Conservation (phyloP, 1,140 invertebrate genomes). For the Trypoxylus dichotomus region DNA sequence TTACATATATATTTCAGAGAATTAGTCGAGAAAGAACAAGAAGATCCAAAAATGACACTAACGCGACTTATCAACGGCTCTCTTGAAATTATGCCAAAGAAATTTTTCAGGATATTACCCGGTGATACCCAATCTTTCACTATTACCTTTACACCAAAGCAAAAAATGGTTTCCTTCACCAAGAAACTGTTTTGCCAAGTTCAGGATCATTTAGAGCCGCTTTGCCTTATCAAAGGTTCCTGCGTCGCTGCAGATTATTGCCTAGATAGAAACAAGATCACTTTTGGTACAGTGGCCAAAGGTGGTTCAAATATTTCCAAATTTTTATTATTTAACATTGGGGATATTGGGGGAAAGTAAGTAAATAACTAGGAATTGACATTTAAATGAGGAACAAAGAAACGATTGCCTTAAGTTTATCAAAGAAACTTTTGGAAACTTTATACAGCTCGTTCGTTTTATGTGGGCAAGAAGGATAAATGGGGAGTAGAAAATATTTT, state of each 20-base stretch:
- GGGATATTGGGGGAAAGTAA: conserved; percentile 54
- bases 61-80: conserved; percentile 35
- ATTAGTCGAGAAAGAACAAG: conserved; percentile 8
- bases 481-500: too few relatives aligned
- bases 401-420: too few relatives aligned
- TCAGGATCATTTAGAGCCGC: conserved; percentile 42
- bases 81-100: conserved; percentile 44
- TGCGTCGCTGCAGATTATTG: conserved; percentile 50
- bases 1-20: conserved; percentile 29
- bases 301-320: conserved; percentile 43
- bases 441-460: too few relatives aligned
- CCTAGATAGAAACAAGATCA: conserved; percentile 47
- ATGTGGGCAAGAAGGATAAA: too few relatives aligned
- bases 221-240: conserved; percentile 50
- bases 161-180: conserved; percentile 43
- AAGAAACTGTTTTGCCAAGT: conserved; percentile 47
- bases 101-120: conserved; percentile 40
- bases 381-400: too few relatives aligned
- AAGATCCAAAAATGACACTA: conserved; percentile 24
- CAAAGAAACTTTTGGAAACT: too few relatives aligned
- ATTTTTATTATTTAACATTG: conserved; percentile 51
- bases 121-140: conserved; percentile 44
- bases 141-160: conserved; percentile 47
- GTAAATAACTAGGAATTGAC: background rate
- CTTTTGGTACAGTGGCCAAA: conserved; percentile 50